Evolutionary conservation across 2,797 vertebrate species (phyloP), one percentile per base, ranked within the genome.

Genomic region (Rousettus madagascariensis): DNA sequence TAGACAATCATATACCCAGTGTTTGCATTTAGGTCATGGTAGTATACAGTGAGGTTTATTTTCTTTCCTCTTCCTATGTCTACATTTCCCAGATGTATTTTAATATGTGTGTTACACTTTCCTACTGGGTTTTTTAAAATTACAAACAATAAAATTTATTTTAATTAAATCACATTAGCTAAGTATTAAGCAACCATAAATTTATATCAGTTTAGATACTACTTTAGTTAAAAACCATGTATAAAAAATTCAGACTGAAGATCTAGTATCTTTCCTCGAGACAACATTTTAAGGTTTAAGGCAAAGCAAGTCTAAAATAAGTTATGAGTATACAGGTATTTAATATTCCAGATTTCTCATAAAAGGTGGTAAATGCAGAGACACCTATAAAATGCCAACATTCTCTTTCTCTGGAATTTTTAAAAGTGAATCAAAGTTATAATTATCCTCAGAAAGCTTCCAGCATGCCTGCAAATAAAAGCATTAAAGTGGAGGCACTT

Each of bases 221-320:
- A 84, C 15, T 86, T 68, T 89, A 90, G 26, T 77, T 86, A 90
- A 95, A 95, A 83, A 38, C 2, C 6, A 75, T 53, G 83, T 75
- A 63, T 38, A 84, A 95, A 90, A 95, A 69, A 90, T 66, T 66
- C n/a, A 65, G 2, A 85, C 15, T 63, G 15, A 94, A 85, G 22
- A 85, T 79, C 17, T 80, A 79, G 66, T 49, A 86, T 4, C 24
- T 89, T 84, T 78, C 20, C 63, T 71, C 91, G 13, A 85, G 55
- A 93, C 28, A 69, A 77, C 30, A 79, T 78, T 74, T 78, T 80
- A 92, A 78, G 7, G 41, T 80, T 85, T 94, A n/a, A 89, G 19
- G 63, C 46, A 94, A 59, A 96, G 33, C 38, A 91, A 90, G 80
- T 30, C 33, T 63, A 92, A 93, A 90, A 87, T 80, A 61, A 85